Base-by-base conservation (phyloP, 2,888 invertebrate species). In the Odontothrips loti region DNA sequence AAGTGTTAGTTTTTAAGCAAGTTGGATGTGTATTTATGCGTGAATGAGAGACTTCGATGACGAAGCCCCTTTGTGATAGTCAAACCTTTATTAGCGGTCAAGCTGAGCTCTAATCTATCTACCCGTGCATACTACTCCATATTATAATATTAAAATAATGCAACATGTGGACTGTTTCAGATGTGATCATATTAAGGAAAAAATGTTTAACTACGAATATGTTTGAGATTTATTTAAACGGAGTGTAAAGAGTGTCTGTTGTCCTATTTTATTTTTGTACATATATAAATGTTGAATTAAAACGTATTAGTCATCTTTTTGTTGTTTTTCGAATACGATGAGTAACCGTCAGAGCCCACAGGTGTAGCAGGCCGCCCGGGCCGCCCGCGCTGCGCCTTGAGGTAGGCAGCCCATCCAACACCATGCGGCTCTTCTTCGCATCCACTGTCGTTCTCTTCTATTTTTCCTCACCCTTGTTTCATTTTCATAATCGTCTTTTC, bases 131-230 rank as follows among this genome's bases (percentile, higher is more conserved):
- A 43, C 34, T 43, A 4, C 6, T 6, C 20, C 51, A 12, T 51
- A 17, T 51, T 10, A 51, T 20, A 58, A 58, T 17, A 17, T 11
- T 48, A 48, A 12, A 51, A 51, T 15, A 51, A 12, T 58, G 58
- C 58, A 58, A 75, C 68, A 10, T 27, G 68, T 75, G 68, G 68
- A 75, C 68, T 75, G 68, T 27, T 58, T 75, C 9, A 75, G 12
- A 27, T 23, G 68, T 75, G 68, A 75, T 75, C 23, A 27, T 58
- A 58, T 58, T 58, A 15, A 58, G n/a, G 6, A 4, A 20, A 58
- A 4, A 58, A 6, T 51, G 9, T 58, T 58, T 58, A 20, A 58
- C 58, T 58, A 17, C 17, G 6, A 58, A 20, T 1, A 15, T 58
- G 17, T 58, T 58, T 58, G 58, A 58, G n/a, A 4, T 6, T 43